A percentile compares a stretch with the other conserved stretches of the same genome.
Conservation (phyloP, 2,113 vertebrate species). For the Mystacornis crossleyi region DNA sequence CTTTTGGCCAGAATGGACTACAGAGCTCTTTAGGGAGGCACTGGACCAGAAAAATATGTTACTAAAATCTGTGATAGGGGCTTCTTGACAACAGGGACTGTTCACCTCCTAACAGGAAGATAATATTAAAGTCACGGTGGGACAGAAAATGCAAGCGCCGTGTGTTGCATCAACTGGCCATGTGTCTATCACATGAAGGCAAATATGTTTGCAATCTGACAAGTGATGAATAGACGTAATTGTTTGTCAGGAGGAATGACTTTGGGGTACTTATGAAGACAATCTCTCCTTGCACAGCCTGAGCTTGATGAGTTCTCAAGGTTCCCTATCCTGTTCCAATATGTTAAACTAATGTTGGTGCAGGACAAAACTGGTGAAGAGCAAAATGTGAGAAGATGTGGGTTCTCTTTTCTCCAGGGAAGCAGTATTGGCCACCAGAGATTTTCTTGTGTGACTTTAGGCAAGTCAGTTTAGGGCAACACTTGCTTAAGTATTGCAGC, state of each 20-base stretch:
- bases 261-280: background rate
- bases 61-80: background rate
- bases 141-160: background rate
- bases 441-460: background rate
- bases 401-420: background rate
- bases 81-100: rapidly evolving
- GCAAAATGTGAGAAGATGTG: background rate
- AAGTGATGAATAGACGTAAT: background rate
- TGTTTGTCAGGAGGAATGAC: background rate
- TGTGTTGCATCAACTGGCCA: background rate
- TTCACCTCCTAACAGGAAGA: background rate
- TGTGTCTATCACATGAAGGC: background rate
- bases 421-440: background rate
- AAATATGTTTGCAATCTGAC: background rate
- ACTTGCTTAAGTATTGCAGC: background rate
- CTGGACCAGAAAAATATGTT: background rate
- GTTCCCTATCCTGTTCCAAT: background rate
- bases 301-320: background rate
- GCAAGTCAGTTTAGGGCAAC: background rate
- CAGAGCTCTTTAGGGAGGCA: background rate
- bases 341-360: background rate
- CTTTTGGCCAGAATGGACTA: background rate
- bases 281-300: background rate
- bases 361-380: background rate
- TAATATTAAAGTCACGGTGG: background rate